Conservation (phyloP, 2,113 vertebrate genomes). For the Cisticola juncidis region DNA sequence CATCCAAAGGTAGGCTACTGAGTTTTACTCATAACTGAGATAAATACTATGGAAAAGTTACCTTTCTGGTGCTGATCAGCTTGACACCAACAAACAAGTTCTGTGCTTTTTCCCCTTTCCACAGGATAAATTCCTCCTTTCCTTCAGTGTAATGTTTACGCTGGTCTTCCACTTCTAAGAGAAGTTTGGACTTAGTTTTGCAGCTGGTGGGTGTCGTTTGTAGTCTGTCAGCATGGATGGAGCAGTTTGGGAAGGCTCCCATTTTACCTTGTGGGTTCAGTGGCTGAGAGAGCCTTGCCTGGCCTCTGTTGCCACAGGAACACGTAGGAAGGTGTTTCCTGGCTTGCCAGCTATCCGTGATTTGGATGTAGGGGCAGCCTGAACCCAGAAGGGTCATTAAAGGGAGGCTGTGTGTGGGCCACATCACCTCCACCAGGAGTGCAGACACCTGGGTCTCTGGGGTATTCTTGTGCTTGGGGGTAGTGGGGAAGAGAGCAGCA, state of each 20-base stretch:
- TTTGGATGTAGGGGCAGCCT: neutral
- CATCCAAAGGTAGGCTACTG: neutral
- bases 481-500: neutral
- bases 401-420: neutral
- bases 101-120: neutral
- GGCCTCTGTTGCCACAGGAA: neutral
- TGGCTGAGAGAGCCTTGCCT: neutral
- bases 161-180: neutral
- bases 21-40: neutral
- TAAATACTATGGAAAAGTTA: constrained; percentile 6
- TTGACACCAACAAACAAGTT: neutral
- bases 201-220: neutral
- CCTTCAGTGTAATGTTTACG: neutral
- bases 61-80: neutral
- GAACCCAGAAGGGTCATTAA: neutral
- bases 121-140: neutral
- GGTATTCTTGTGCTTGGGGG: neutral
- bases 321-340: neutral
- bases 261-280: neutral
- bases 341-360: neutral
- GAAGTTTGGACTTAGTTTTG: neutral
- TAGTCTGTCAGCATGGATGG: neutral
- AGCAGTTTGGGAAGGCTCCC: neutral
- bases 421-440: neutral
- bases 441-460: neutral